Percentiles rank a stretch among this genome's conserved stretches.
These are phyloP conservation scores for Halcyon chelicuti DNA, from an alignment of 2,797 vertebrate genomes.

Conservation along the genomic window DNA sequence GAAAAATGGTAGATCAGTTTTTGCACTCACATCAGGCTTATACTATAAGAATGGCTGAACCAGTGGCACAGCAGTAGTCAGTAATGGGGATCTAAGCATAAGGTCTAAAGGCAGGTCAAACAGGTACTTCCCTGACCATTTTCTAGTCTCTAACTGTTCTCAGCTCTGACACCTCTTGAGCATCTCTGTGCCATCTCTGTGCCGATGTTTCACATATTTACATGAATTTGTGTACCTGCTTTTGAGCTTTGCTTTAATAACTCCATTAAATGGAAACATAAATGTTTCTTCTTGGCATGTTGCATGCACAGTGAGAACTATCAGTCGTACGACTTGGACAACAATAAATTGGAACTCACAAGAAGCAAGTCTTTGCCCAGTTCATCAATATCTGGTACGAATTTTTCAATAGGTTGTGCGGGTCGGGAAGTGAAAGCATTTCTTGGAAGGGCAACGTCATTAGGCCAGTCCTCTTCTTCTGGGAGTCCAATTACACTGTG, in stretches of 20 bases:
- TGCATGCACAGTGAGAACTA: neutral
- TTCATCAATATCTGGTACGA: conserved; percentile 95
- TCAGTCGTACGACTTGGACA: neutral
- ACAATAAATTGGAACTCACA: conserved; percentile 78
- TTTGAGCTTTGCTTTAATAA: neutral
- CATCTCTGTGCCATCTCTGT: neutral
- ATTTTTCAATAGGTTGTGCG: conserved; percentile 90
- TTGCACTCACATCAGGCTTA: neutral
- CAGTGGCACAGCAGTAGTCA: neutral
- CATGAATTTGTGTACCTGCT: neutral
- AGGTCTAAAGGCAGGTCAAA: neutral
- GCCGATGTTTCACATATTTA: neutral
- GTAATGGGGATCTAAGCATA: neutral
- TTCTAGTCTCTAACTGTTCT: neutral
- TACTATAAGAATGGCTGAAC: neutral
- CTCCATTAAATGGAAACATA: neutral
- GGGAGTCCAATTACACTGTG: conserved; percentile 93
- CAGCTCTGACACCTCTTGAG: neutral
- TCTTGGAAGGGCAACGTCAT: conserved; percentile 93
- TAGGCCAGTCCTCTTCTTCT: conserved; percentile 94
- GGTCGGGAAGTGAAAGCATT: conserved; percentile 91
- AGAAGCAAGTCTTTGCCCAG: conserved; percentile 92
- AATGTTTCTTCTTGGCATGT: neutral
- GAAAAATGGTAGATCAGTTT: neutral
- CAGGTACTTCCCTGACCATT: neutral